Base-by-base conservation (phyloP, 92 coral and sea anemone genomes). In the Chrysogorgia sp. region DNA sequence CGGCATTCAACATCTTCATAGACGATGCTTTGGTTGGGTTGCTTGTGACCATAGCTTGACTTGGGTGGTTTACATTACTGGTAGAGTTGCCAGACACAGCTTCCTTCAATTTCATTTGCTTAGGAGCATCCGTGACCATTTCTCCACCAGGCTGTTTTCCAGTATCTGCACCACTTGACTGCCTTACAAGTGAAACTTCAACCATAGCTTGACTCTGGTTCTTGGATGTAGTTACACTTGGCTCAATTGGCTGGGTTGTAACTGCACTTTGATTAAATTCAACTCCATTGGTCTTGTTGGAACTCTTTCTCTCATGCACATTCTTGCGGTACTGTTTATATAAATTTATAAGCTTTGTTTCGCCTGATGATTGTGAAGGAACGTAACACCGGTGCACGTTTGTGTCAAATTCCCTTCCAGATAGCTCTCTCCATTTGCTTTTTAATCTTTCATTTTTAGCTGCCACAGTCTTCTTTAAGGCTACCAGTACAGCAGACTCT, bases 311-410 rank as follows among this genome's bases (percentile, higher is more conserved):
- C 8, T 35, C 23, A 15, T 58, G 29, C 75, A 49, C 63, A 26
- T 72, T 59, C 49, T 72, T 15, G 5, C 64, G 58, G 21, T 53
- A 72, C 22, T 53, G 7, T 25, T 72, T 41, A 13, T 72, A 72
- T 50, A 72, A 33, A 14, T 72, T 59, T 28, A 72, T 14, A 31
- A 72, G 65, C 65, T 72, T 72, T 0, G 48, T 49, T 41, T 72
- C 33, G 17, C 79, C 55, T 15, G 12, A 34, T 15, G 0, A 64
- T 40, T n/a, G 20, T 15, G 64, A 10, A 8, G 20, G 0, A n/a
- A 20, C 33, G 34, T 72, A 14, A n/a, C n/a, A n/a, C n/a, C n/a
- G n/a, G 31, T 3, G 43, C 34, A 29, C 41, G 1, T 34, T 58
- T 72, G 50, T 25, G 25, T 49, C 49, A 40, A 49, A 72, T 1